phyloP scores from a whole-genome alignment of 2,113 vertebrate species.

The Tetrao urogallus region DNA sequence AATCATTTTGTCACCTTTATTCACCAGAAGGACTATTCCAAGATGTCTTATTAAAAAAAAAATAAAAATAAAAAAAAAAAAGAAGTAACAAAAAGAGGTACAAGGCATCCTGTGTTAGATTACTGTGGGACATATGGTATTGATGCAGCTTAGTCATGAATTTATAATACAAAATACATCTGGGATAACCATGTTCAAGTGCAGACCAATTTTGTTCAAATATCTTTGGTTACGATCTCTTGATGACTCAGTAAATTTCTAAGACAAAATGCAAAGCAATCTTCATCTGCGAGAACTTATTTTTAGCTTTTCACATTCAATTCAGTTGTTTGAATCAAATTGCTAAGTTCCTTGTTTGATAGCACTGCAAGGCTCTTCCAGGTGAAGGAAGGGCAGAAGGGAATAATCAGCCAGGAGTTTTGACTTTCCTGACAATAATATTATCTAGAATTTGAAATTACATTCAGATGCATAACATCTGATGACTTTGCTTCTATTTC shows the following conservation, averaged over 20 bases:
- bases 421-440: neutral
- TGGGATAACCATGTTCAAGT: constrained; percentile 29
- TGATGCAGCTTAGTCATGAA: neutral
- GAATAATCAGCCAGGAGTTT: constrained; percentile 3
- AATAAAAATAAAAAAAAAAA: neutral
- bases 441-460: neutral
- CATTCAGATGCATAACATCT: neutral
- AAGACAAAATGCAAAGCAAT: constrained; percentile 41
- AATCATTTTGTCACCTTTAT: neutral
- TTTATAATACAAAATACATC: constrained; percentile 24
- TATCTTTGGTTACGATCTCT: constrained; percentile 72
- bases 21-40: neutral
- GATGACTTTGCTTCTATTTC: neutral
- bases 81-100: neutral
- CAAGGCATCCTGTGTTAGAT: constrained; percentile 53
- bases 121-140: neutral
- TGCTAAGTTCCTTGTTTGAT: neutral
- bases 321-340: neutral
- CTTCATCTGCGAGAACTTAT: constrained; percentile 8
- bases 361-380: neutral
- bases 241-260: constrained; percentile 28
- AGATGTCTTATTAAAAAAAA: neutral
- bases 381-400: neutral
- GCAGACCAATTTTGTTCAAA: constrained; percentile 52
- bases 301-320: neutral